Evolutionary conservation across 2,113 vertebrate species (phyloP), one percentile per base, ranked within the genome.

Genomic region (Arothron firmamentum): DNA sequence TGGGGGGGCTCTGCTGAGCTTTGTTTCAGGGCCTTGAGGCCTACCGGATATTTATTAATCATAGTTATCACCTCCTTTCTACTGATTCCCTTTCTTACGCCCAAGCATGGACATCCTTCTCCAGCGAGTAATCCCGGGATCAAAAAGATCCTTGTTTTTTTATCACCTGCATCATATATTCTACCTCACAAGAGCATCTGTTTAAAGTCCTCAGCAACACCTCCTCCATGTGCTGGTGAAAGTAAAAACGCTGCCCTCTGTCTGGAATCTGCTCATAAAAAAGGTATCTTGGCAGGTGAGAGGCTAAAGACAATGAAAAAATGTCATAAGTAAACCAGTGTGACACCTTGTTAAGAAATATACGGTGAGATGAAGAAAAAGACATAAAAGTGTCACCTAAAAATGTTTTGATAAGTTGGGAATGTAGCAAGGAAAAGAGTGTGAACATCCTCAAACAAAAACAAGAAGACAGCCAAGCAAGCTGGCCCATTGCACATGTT

Each of bases 241-340:
- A 64, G 46, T 71, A 65, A 81, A 86, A 78, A 59, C 46, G 47
- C 58, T 57, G 41, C 38, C 56, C 46, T 61, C 58, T 74, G 52
- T 53, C 34, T 51, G 61, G n/a, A 72, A 51, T 68, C 21, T 54
- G 21, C 65, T 79, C 70, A 61, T 72, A 59, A 78, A 74, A 2
- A 31, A 64, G 57, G 48, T 8, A 1, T 1, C 0, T 10, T 48
- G 6, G 11, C n/a, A 28, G 62, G 58, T 63, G 47, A 63, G 6
- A 16, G 38, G 20, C 12, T 41, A 17, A 56, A 52, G 25, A 63
- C 2, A 20, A 6, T 34, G 34, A 16, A 41, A 14, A 66, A 56
- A 67, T 45, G 31, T 64, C 31, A 25, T 41, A 65, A 68, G 3
- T 1, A 23, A 64, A 65, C 57, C 60, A 70, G 55, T 4, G 34